Conservation (phyloP, 2,797 vertebrate species). For the Sebastes nivosus region DNA sequence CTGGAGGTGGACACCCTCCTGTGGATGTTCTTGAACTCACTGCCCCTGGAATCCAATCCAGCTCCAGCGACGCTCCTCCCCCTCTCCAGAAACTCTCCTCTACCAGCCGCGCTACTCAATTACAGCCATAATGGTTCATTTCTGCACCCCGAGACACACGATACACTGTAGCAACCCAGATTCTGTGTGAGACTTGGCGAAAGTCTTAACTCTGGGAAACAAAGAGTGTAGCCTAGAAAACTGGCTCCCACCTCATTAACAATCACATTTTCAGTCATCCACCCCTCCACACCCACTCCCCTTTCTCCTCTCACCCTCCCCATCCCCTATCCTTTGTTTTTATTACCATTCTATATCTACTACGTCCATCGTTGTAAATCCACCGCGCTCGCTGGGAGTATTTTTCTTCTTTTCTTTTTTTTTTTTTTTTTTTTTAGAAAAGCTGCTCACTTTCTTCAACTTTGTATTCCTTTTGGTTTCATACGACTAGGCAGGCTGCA, state of each 20-base stretch:
- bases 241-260: slow-evolving; percentile 79
- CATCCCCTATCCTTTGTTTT: slow-evolving; percentile 49
- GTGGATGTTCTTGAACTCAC: slow-evolving; percentile 66
- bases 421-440: slow-evolving; percentile 33
- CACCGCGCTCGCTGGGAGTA: slow-evolving; percentile 33
- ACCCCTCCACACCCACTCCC: neutral
- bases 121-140: slow-evolving; percentile 74
- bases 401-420: slow-evolving; percentile 38
- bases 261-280: slow-evolving; percentile 72
- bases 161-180: slow-evolving; percentile 74
- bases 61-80: slow-evolving; percentile 48
- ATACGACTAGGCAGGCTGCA: slow-evolving; percentile 61
- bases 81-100: slow-evolving; percentile 38
- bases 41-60: slow-evolving; percentile 70
- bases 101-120: slow-evolving; percentile 65
- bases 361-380: slow-evolving; percentile 54
- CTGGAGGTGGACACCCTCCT: slow-evolving; percentile 57
- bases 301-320: slow-evolving; percentile 9
- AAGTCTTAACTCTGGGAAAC: slow-evolving; percentile 69
- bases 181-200: slow-evolving; percentile 76
- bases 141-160: slow-evolving; percentile 75
- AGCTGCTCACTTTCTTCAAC: slow-evolving; percentile 47
- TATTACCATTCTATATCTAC: slow-evolving; percentile 68
- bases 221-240: slow-evolving; percentile 73
- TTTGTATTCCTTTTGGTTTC: slow-evolving; percentile 41